Evolutionary conservation across 2,888 invertebrate species (phyloP).

Genomic region (Drosophila anomelani): DNA sequence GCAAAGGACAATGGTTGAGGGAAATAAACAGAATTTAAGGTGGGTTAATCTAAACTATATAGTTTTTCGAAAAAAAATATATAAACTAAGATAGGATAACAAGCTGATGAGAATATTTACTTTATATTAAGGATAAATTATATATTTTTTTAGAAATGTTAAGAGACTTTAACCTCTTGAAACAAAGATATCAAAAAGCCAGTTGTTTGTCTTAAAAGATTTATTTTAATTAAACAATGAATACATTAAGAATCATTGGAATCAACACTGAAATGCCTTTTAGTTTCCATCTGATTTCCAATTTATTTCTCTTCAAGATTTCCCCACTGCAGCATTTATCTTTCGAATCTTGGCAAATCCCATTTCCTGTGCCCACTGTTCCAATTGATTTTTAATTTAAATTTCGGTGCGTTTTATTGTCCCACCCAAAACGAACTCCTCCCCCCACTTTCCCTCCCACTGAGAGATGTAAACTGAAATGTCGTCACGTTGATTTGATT

Average conservation of each 20-base stretch:
- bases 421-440: background rate
- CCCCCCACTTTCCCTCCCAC: conserved; percentile 4
- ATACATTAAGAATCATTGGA: background rate
- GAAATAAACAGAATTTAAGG: background rate
- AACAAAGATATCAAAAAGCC: background rate
- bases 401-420: conserved; percentile 66
- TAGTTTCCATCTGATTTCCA: background rate
- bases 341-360: background rate
- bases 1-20: conserved; percentile 8
- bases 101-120: background rate
- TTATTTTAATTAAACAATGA: background rate
- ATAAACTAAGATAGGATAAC: background rate
- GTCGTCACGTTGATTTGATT: conserved; percentile 80
- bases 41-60: no score
- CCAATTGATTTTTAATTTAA: conserved; percentile 80
- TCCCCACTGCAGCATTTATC: background rate
- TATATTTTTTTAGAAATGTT: background rate
- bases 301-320: background rate
- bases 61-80: background rate
- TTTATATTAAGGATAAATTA: background rate
- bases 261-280: background rate
- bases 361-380: conserved; percentile 36
- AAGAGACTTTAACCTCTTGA: background rate
- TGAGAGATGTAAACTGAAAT: conserved; percentile 53
- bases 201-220: background rate